A percentile compares a stretch with the other conserved stretches of the same genome.
phyloP scores from a whole-genome alignment of 2,797 vertebrate species.

The Chaetophractus vellerosus region DNA sequence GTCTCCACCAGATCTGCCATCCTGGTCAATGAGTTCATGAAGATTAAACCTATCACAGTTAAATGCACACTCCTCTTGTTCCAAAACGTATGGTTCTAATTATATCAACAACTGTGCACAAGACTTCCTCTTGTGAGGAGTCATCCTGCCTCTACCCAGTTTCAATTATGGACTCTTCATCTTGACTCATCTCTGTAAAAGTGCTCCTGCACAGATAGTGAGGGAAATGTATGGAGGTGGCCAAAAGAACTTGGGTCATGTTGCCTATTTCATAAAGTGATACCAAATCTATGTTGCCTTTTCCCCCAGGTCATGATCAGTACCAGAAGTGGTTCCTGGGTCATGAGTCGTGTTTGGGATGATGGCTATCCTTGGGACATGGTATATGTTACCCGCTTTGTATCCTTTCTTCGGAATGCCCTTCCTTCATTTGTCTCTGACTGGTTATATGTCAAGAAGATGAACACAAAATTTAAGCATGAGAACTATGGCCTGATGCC shows the following conservation, averaged over 20 bases:
- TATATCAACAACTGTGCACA: neutral
- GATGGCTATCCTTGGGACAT: conserved; percentile 93
- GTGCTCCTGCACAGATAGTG: neutral
- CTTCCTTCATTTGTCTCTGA: conserved; percentile 89
- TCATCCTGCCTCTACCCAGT: neutral
- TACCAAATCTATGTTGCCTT: neutral
- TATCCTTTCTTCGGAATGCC: conserved; percentile 83
- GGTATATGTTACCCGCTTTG: conserved; percentile 86
- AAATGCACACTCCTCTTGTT: neutral
- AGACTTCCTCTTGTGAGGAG: neutral
- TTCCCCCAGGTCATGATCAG: conserved; percentile 93
- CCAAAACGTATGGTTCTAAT: neutral
- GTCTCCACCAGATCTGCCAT: neutral
- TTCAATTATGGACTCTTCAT: neutral
- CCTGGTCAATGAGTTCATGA: neutral
- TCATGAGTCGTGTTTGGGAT: conserved; percentile 90
- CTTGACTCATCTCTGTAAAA: neutral
- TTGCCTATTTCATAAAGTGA: neutral
- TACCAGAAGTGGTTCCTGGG: conserved; percentile 92
- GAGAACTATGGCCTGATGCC: conserved; percentile 92
- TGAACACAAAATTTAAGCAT: conserved; percentile 92
- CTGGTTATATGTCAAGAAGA: conserved; percentile 90
- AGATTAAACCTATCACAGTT: neutral
- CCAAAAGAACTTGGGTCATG: neutral
- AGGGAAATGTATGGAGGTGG: neutral